Evolutionary conservation across 1,140 invertebrate genomes (phyloP).

Genomic region (Octopus bimaculoides): DNA sequence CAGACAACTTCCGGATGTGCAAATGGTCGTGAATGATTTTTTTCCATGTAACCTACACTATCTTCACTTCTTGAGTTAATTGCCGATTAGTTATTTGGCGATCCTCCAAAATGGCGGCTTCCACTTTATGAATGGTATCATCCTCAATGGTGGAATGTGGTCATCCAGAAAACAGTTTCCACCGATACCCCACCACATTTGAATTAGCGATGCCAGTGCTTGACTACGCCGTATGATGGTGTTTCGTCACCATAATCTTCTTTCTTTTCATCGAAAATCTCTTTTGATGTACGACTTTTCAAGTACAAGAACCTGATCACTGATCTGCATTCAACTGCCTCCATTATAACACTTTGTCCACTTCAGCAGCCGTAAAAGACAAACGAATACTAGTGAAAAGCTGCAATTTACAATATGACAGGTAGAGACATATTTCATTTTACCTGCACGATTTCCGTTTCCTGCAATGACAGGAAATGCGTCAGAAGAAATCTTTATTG

Average conservation of each 20-base stretch:
- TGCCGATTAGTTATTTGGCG: background rate
- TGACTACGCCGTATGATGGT: background rate
- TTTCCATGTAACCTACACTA: background rate
- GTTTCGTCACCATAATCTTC: background rate
- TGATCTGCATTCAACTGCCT: background rate
- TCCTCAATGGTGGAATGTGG: background rate
- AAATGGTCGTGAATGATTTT: background rate
- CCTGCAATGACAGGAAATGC: background rate
- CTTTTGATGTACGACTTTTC: background rate
- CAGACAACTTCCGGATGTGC: background rate
- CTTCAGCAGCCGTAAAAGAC: background rate
- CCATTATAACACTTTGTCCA: background rate
- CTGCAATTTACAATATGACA: background rate
- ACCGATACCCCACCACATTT: background rate
- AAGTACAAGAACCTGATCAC: conserved; percentile 1
- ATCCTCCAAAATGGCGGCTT: conserved; percentile 1
- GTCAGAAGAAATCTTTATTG: background rate
- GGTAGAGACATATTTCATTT: background rate
- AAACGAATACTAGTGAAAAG: background rate
- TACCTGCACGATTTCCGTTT: background rate
- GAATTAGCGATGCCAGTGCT: background rate
- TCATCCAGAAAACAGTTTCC: background rate
- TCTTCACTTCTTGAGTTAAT: background rate
- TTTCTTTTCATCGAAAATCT: background rate
- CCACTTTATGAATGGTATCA: background rate